phyloP scores from a whole-genome alignment of 2,888 invertebrate species.

The Ophion obscuratus region DNA sequence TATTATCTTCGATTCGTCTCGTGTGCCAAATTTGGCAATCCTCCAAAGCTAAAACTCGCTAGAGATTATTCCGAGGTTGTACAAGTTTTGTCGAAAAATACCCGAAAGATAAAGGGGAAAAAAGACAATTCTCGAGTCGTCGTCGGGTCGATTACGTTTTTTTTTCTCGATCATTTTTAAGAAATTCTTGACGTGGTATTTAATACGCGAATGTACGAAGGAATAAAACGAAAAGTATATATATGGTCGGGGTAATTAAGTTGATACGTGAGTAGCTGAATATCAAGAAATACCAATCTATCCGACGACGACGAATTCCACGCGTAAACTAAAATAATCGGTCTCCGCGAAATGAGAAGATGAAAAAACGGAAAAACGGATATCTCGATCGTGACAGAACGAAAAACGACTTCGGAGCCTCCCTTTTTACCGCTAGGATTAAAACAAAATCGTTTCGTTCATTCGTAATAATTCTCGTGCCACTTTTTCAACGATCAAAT shows the following conservation, averaged over 20 bases:
- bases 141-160: constrained; percentile 34
- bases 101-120: neutral
- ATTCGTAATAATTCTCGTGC: constrained; percentile 74
- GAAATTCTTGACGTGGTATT: constrained; percentile 38
- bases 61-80: constrained; percentile 15
- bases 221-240: constrained; percentile 8
- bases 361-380: neutral
- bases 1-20: neutral
- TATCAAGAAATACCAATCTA: constrained; percentile 19
- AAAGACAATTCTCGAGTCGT: constrained; percentile 30
- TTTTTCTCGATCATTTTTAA: constrained; percentile 15
- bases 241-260: constrained; percentile 2
- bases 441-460: constrained; percentile 67
- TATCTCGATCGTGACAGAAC: neutral
- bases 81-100: constrained; percentile 22
- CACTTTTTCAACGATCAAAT: constrained; percentile 75
- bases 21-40: constrained; percentile 48
- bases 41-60: constrained; percentile 22
- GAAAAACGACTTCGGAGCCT: constrained; percentile 50
- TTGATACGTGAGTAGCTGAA: constrained; percentile 23
- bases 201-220: constrained; percentile 44
- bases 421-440: constrained; percentile 63
- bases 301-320: constrained; percentile 26
- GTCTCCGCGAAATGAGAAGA: constrained; percentile 26
- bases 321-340: constrained; percentile 19